Evolutionary conservation across 2,797 vertebrate species (phyloP).

Genomic region (Pitangus sulphuratus): DNA sequence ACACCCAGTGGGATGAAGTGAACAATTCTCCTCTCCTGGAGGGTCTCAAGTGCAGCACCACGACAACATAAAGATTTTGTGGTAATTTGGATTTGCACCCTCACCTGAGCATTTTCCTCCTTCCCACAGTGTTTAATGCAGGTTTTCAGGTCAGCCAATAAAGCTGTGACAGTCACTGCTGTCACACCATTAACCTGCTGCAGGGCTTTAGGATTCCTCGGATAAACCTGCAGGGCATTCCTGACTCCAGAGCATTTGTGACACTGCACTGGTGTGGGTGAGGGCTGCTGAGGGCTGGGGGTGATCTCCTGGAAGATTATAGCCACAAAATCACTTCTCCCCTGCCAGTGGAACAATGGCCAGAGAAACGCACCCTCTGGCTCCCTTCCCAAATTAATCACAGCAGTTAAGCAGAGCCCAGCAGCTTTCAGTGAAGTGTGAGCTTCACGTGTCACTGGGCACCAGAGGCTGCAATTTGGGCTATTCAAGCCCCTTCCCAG

Average conservation of each 20-base stretch:
- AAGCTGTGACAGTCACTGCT: background rate
- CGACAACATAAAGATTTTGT: background rate
- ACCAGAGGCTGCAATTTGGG: constrained; percentile 25
- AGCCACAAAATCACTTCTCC: background rate
- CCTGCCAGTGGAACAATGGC: background rate
- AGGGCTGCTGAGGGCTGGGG: background rate
- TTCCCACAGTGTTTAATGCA: background rate
- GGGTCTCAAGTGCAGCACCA: background rate
- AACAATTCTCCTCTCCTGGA: background rate
- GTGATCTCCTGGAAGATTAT: background rate
- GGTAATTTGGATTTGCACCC: background rate
- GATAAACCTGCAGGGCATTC: background rate
- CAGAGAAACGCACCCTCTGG: constrained; percentile 20
- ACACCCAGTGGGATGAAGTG: background rate
- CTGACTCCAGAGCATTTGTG: background rate
- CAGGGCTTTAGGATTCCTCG: background rate
- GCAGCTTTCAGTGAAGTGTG: background rate
- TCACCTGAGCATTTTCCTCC: background rate
- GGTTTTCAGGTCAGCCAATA: background rate
- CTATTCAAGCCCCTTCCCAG: constrained; percentile 25
- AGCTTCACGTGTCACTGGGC: constrained; percentile 15
- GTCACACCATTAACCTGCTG: background rate
- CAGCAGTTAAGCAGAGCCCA: background rate
- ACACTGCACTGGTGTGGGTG: background rate
- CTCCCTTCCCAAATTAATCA: constrained; percentile 20